These are phyloP conservation scores for Sepiola atlantica DNA, from an alignment of 2,888 invertebrate genomes.

Conservation along the genomic window DNA sequence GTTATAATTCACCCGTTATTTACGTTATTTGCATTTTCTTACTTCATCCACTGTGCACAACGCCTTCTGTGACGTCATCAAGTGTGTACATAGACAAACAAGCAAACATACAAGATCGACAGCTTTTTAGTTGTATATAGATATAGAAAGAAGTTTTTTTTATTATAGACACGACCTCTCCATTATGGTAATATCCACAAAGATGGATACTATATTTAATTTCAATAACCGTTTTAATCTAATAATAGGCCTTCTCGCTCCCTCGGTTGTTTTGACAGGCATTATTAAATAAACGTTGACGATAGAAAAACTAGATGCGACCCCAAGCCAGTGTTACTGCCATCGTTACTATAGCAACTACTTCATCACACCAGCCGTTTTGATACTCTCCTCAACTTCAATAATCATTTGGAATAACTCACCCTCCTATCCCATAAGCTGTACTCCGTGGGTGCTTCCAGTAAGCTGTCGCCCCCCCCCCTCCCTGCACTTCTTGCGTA, in stretches of 20 bases:
- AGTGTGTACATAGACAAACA: no score
- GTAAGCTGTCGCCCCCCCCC: background rate
- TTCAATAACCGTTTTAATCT: background rate
- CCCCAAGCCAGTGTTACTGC: background rate
- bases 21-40: no score
- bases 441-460: background rate
- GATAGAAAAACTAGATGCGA: background rate
- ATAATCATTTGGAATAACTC: background rate
- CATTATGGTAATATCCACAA: background rate
- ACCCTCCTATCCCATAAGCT: background rate
- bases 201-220: background rate
- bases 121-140: no score
- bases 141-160: no score
- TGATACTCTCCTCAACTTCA: background rate
- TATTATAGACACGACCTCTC: no score
- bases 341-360: constrained; percentile 32
- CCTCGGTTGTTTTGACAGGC: background rate
- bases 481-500: background rate
- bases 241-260: background rate
- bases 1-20: no score
- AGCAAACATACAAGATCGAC: no score
- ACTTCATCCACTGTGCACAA: no score
- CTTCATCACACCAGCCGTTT: background rate
- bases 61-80: no score
- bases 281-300: background rate